These are phyloP conservation scores for Onychomys arenicola DNA, from an alignment of 2,797 vertebrate species.

Conservation along the genomic window DNA sequence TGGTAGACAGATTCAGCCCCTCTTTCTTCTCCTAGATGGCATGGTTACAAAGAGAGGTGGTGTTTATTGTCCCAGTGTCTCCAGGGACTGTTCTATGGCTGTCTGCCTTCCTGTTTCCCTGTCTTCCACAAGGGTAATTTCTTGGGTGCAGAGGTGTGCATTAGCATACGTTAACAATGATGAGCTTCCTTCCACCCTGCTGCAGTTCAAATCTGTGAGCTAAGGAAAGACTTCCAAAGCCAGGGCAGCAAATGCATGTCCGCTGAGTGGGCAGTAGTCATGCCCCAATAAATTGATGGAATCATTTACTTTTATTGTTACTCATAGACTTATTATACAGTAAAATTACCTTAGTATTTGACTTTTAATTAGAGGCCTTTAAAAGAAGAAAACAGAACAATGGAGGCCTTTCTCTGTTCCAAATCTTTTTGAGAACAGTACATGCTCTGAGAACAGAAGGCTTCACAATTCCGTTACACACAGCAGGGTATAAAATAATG, in stretches of 20 bases:
- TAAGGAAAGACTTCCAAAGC: background rate
- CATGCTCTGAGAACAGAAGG: constrained; percentile 7
- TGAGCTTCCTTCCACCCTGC: background rate
- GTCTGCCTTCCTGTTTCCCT: background rate
- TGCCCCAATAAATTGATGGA: background rate
- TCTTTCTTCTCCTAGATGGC: constrained; percentile 48
- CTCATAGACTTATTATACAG: background rate
- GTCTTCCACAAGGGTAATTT: background rate
- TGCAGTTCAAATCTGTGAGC: background rate
- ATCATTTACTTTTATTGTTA: background rate
- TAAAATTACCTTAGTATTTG: constrained; percentile 27
- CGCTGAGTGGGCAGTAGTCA: too few relatives aligned
- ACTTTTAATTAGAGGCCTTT: constrained; percentile 47
- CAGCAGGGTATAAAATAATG: background rate
- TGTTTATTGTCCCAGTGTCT: background rate
- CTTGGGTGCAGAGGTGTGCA: background rate
- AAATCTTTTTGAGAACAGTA: background rate
- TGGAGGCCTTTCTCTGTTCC: background rate
- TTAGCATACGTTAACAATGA: background rate
- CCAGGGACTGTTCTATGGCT: background rate
- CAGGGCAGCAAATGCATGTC: background rate
- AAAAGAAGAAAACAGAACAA: background rate
- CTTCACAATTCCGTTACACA: constrained; percentile 15
- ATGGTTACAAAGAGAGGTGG: background rate
- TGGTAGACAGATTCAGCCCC: constrained; percentile 81